Conservation (phyloP, 1,140 invertebrate species). For the Steinernema feltiae region DNA sequence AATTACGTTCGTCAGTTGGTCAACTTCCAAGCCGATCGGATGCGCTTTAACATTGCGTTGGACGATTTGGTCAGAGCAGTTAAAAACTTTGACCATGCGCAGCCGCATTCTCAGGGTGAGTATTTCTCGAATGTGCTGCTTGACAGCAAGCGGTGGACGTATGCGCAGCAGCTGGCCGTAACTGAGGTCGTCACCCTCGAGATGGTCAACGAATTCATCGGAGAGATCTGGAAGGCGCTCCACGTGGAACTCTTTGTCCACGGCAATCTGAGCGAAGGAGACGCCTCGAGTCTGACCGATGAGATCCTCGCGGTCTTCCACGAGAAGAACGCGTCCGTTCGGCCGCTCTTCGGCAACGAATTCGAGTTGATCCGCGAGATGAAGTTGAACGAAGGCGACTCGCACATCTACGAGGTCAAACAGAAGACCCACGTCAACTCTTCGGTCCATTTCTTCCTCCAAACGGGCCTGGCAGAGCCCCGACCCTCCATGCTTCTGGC, state of each 20-base stretch:
- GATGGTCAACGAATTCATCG: slow-evolving; percentile 69
- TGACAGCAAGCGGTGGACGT: too few species aligned
- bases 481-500: slow-evolving; percentile 76
- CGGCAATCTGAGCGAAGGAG: slow-evolving; percentile 71
- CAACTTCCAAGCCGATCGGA: slow-evolving; percentile 73
- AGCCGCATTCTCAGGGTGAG: too few species aligned
- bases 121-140: slow-evolving; percentile 65
- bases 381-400: slow-evolving; percentile 26
- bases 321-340: not conserved
- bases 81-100: slow-evolving; percentile 69
- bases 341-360: slow-evolving; percentile 27
- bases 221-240: slow-evolving; percentile 70
- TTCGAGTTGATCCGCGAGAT: slow-evolving; percentile 21
- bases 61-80: slow-evolving; percentile 74
- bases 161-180: too few species aligned
- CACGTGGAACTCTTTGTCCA: slow-evolving; percentile 78
- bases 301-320: too few species aligned
- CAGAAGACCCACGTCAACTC: slow-evolving; percentile 80
- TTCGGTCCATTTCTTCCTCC: slow-evolving; percentile 78
- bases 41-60: slow-evolving; percentile 81
- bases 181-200: slow-evolving; percentile 71
- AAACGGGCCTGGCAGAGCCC: slow-evolving; percentile 74
- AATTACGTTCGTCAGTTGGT: slow-evolving; percentile 80
- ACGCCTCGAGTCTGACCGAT: slow-evolving; percentile 31
- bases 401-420: slow-evolving; percentile 50